Percentiles rank a stretch among this genome's conserved stretches.
phyloP scores from a whole-genome alignment of 2,888 invertebrate species.

The Dorcus parallelipipedus region DNA sequence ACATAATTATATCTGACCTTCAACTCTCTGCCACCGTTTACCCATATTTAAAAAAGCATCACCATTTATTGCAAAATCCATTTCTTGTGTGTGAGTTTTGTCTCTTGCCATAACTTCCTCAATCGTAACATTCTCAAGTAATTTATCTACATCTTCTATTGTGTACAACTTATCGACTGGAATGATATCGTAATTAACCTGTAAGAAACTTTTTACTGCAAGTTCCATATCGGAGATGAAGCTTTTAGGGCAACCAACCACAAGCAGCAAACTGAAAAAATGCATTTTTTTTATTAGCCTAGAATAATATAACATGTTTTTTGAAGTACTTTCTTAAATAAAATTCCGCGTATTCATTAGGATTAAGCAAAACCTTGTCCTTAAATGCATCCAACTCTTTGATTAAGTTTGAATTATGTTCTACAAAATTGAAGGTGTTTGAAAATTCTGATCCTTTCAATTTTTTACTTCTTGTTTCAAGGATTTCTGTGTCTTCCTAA shows the following conservation, averaged over 20 bases:
- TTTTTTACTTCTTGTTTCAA: background rate
- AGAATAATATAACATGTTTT: background rate
- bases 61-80: background rate
- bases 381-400: conserved; percentile 23
- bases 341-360: conserved; percentile 25
- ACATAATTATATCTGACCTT: background rate
- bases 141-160: background rate
- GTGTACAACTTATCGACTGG: background rate
- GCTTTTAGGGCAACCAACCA: background rate
- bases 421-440: conserved; percentile 21
- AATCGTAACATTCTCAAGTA: background rate
- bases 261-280: background rate
- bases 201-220: background rate
- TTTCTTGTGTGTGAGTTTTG: background rate
- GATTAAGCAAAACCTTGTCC: conserved; percentile 23
- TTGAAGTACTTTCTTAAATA: conserved; percentile 27
- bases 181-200: background rate
- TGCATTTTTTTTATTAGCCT: background rate
- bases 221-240: background rate
- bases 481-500: background rate
- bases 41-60: background rate
- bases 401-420: conserved; percentile 19
- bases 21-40: conserved; percentile 4
- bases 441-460: background rate
- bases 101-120: background rate